Evolutionary conservation across 2,797 vertebrate species (phyloP), one percentile per base, ranked within the genome.

Genomic region (Premnoplex brunnescens): DNA sequence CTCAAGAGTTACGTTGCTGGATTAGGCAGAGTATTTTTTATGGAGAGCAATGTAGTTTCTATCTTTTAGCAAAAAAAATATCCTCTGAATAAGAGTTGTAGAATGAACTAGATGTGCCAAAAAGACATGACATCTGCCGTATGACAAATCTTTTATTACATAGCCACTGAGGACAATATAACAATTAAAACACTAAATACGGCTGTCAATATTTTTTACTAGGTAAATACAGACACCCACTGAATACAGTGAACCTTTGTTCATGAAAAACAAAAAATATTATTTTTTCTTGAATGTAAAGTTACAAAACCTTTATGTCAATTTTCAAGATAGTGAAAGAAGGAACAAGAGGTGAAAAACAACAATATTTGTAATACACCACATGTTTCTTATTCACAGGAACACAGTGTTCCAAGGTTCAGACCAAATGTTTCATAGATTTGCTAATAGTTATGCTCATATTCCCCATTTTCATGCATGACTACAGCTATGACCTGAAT

Each of bases 401-500:
- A 94, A 95, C 97, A 94, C 20, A 88, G 64, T 93, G 76, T 95
- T 97, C 94, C 89, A 88, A 93, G 28, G 30, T 76, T 96, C 73
- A 92, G 77, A 94, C 62, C 81, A 95, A 96, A 96, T 97, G 73
- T 68, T 96, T 94, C 83, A 66, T 90, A 95, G 91, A 96, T 96
- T 97, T 84, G 84, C 82, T 96, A 49, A 96, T 85, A 95, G 89
- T 77, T 92, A 84, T 89, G 81, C 86, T 96, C 92, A 88, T 93
- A 82, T 92, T 91, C 85, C 93, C 84, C 84, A 71, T 98, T 97
- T 97, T 83, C 88, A 95, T 91, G 84, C 90, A 89, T 97, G 93
- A 97, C 67, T 97, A 60, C 82, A 92, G 74, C 30, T 91, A 91
- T 97, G 83, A 96, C 62, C 73, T 93, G 69, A 97, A 96, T 82